A percentile compares a stretch with the other conserved stretches of the same genome.
phyloP scores from a whole-genome alignment of 2,797 vertebrate species.

The Sebastiscus albofasciatus region DNA sequence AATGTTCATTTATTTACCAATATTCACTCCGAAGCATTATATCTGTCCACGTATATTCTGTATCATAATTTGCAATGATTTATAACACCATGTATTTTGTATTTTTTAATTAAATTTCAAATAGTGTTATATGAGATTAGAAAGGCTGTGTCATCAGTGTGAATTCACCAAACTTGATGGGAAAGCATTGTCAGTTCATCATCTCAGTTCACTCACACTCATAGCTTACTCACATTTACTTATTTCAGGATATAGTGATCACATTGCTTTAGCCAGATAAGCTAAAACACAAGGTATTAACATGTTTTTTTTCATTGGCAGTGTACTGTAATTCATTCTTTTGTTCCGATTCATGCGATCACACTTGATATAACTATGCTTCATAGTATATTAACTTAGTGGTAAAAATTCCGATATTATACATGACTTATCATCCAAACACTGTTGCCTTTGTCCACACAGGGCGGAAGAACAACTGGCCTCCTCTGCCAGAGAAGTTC shows the following conservation, averaged over 20 bases:
- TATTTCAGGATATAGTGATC: neutral
- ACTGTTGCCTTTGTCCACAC: conserved; percentile 40
- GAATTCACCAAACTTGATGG: neutral
- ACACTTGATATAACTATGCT: neutral
- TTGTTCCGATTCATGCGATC: neutral
- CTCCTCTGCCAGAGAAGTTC: conserved; percentile 94
- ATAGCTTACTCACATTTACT: neutral
- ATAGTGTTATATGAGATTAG: neutral
- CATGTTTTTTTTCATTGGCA: neutral
- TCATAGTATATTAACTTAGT: neutral
- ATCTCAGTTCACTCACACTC: neutral
- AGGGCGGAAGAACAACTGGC: conserved; percentile 99
- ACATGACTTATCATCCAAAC: neutral
- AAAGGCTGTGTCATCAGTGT: neutral
- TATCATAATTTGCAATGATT: neutral
- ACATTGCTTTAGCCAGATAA: neutral
- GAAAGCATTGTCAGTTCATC: neutral
- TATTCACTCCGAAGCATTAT: neutral
- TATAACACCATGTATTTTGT: neutral
- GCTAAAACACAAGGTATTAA: neutral
- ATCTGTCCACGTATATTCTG: neutral
- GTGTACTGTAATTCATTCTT: neutral
- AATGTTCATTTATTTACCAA: neutral
- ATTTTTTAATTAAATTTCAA: neutral
- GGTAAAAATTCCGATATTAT: neutral